Evolutionary conservation across 1,140 invertebrate genomes (phyloP), one percentile per base, ranked within the genome.

Genomic region (Cotesia vestalis): DNA sequence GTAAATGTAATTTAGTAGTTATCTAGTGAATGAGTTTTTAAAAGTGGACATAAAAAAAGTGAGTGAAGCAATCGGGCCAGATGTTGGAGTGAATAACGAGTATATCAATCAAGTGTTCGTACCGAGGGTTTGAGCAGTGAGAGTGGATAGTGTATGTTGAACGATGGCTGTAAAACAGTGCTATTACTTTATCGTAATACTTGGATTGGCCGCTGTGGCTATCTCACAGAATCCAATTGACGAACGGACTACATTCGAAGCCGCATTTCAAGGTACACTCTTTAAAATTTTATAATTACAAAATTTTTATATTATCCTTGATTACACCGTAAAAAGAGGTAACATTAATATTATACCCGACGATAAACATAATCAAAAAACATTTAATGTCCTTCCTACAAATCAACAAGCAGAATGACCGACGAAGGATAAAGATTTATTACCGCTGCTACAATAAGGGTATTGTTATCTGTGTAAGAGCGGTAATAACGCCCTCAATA

Each of bases 261-360:
- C 89, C 59, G 89, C 89, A 36, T 89, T 90, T 79, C 89, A 90
- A 88, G 89, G 89, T 89, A 85, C 1, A 27, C 2, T 1, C 27
- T 17, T 17, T 17, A 17, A 17, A 17, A 27, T 27, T 27, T 27
- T 27, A 1, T 27, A 27, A 27, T 27, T 27, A 27, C 27, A 27
- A 1, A 2, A 27, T 27, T 27, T 27, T 17, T 57, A 57, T 51
- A 9, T 51, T 51, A n/a, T 51, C 46, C 1, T 51, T 51, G 1
- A 9, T 2, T 4, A 51, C 4, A 51, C 4, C 12, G 4, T 51
- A 2, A 27, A 27, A 27, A 27, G 1, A 27, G 27, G 27, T 27
- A 27, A 2, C 27, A 27, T 27, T 27, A 27, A 27, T 27, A 27
- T 27, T 27, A 27, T 27, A 27, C 27, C 27, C 1, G 27, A 27